Evolutionary conservation across 2,888 invertebrate species (phyloP).

Genomic region (Argyresthia albistria): DNA sequence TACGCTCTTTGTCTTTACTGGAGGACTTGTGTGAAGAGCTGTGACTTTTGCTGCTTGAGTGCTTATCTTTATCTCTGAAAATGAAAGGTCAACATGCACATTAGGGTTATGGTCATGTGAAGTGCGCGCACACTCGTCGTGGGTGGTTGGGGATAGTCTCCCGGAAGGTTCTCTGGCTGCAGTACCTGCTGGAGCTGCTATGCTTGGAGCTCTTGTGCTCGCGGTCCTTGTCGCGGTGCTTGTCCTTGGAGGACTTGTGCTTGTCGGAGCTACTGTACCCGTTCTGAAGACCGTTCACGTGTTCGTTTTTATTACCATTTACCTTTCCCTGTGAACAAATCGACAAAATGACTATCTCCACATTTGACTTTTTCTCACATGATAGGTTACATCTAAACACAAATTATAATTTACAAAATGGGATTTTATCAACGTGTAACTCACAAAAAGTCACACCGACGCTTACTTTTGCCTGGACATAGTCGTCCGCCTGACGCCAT

Average conservation of each 20-base stretch:
- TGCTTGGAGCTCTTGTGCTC: conserved; percentile 71
- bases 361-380: background rate
- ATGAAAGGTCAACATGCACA: conserved; percentile 9
- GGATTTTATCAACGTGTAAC: too few relatives aligned
- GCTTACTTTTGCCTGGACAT: conserved; percentile 72
- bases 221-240: conserved; percentile 78
- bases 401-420: conserved; percentile 1
- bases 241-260: conserved; percentile 76
- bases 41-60: conserved; percentile 68
- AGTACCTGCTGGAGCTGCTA: conserved; percentile 56
- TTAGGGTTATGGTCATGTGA: background rate
- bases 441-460: conserved; percentile 26
- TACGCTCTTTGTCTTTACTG: conserved; percentile 46
- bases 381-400: background rate
- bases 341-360: background rate
- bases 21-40: conserved; percentile 69
- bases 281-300: conserved; percentile 86
- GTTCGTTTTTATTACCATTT: conserved; percentile 71
- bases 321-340: conserved; percentile 51
- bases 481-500: conserved; percentile 85
- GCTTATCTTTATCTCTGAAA: conserved; percentile 63
- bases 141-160: conserved; percentile 3
- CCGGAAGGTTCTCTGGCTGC: conserved; percentile 23
- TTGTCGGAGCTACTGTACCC: conserved; percentile 75
- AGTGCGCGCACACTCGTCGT: conserved; percentile 1